phyloP scores from a whole-genome alignment of 2,113 vertebrate genomes.

The Lagenorhynchus albirostris region DNA sequence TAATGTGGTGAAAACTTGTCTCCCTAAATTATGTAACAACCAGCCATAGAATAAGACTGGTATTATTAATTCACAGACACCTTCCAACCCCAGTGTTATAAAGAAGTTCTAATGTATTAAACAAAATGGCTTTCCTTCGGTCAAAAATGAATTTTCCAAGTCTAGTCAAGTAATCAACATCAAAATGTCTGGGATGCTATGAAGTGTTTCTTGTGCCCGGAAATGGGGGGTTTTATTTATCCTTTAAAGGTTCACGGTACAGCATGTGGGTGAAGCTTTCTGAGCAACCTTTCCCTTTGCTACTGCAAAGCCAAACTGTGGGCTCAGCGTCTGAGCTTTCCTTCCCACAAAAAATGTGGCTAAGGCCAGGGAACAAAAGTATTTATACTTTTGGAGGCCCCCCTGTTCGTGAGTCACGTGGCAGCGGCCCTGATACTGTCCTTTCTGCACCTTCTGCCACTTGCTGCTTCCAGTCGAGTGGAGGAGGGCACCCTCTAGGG shows the following conservation, averaged over 20 bases:
- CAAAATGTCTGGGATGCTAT: not conserved
- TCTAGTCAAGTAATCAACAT: not conserved
- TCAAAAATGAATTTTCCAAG: not conserved
- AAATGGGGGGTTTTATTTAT: not conserved
- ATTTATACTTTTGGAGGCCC: not conserved
- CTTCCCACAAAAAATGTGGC: slow-evolving; percentile 53
- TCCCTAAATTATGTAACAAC: not conserved
- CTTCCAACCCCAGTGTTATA: not conserved
- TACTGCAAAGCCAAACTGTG: slow-evolving; percentile 43
- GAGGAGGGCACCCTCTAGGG: slow-evolving; percentile 29
- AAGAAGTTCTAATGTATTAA: not conserved
- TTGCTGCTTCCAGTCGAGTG: not conserved
- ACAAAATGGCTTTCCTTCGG: not conserved
- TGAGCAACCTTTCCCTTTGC: slow-evolving; percentile 22
- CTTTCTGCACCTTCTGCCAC: not conserved
- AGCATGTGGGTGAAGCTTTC: slow-evolving; percentile 9
- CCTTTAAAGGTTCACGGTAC: not conserved
- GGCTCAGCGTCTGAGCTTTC: slow-evolving; percentile 32
- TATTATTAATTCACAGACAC: not conserved
- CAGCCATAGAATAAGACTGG: not conserved
- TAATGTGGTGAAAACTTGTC: not conserved
- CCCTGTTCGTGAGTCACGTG: not conserved
- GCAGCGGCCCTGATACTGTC: not conserved
- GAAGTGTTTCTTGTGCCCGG: not conserved
- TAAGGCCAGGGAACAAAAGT: slow-evolving; percentile 44